Evolutionary conservation across 2,113 vertebrate genomes (phyloP).

Genomic region (Pomatostomus ruficeps): DNA sequence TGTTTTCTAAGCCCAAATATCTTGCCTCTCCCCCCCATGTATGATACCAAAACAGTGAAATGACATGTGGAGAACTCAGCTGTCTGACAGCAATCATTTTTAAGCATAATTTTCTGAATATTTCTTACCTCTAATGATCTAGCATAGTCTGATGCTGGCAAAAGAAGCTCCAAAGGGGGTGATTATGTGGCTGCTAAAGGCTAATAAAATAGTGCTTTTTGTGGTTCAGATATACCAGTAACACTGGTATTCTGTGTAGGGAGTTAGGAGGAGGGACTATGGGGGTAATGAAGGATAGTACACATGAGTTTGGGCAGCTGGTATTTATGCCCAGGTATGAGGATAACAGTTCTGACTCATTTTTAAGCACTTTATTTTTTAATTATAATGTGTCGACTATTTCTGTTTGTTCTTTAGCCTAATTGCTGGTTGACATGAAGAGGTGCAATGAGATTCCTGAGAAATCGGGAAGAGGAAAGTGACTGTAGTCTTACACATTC

Average conservation of each 20-base stretch:
- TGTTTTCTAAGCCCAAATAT: background rate
- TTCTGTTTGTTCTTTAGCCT: slow-evolving; percentile 31
- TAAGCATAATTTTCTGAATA: background rate
- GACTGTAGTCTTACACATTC: background rate
- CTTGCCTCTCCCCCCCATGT: background rate
- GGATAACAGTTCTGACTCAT: slow-evolving; percentile 13
- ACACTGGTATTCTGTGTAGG: background rate
- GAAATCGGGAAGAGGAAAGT: background rate
- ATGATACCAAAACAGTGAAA: background rate
- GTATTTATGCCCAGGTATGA: slow-evolving; percentile 32
- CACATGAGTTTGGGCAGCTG: background rate
- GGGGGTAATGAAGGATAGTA: background rate
- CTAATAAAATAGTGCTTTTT: background rate
- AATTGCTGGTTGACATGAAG: background rate
- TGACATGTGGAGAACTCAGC: background rate
- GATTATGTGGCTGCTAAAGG: background rate
- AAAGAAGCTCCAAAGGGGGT: background rate
- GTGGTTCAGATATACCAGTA: background rate
- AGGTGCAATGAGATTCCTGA: background rate
- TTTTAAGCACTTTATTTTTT: slow-evolving; percentile 13
- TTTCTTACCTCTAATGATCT: background rate
- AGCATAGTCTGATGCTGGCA: background rate
- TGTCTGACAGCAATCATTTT: background rate
- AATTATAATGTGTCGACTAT: background rate
- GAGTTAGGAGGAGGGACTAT: background rate